Conservation (phyloP, 2,113 vertebrate species). For the Bothrops jararaca region DNA sequence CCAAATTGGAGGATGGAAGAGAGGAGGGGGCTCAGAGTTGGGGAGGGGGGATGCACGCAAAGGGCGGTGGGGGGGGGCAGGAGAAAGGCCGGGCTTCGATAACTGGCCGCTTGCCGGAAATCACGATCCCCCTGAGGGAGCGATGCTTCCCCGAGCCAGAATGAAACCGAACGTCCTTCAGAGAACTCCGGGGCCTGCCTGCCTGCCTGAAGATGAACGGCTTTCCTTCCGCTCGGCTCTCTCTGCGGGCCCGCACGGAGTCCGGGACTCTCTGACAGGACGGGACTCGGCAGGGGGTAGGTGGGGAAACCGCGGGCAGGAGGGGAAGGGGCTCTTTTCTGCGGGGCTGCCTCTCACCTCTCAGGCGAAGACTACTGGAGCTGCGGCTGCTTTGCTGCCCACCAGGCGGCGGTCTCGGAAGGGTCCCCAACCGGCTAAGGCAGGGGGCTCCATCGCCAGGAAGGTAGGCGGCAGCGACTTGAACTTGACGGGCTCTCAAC, state of each 20-base stretch:
- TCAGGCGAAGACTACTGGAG: conserved; percentile 51
- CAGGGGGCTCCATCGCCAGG: background rate
- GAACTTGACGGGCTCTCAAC: background rate
- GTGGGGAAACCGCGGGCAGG: background rate
- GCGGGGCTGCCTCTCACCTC: background rate
- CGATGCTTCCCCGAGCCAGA: background rate
- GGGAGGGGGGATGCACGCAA: background rate
- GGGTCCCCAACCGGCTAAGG: background rate
- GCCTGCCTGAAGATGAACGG: background rate
- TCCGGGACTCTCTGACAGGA: background rate
- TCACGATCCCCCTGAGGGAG: background rate
- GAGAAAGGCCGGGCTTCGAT: background rate
- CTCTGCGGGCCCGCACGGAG: background rate
- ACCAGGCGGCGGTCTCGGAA: conserved; percentile 65
- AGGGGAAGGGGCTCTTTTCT: background rate
- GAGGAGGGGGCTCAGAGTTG: background rate
- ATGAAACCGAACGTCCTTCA: background rate
- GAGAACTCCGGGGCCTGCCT: background rate
- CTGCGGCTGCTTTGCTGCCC: conserved; percentile 59
- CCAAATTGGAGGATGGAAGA: background rate
- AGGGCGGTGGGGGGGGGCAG: background rate
- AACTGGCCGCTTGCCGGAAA: background rate
- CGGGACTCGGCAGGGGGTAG: no score
- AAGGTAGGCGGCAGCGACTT: conserved; percentile 5
- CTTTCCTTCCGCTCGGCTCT: background rate